Evolutionary conservation across 2,797 vertebrate species (phyloP).

Genomic region (Pyrocephalus nanus): DNA sequence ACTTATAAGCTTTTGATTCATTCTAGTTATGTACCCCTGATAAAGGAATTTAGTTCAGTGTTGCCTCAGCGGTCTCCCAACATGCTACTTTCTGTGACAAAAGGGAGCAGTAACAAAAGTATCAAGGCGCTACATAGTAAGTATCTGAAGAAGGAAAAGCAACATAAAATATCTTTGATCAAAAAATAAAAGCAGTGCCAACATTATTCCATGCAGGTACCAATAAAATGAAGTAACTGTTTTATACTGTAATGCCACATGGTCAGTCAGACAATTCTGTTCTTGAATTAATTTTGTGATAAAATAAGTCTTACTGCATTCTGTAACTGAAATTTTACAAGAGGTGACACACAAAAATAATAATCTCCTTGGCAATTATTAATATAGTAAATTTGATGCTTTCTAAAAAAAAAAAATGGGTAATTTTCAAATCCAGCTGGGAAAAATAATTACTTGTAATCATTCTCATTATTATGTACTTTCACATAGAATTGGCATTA

Average conservation of each 20-base stretch:
- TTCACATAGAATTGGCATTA: background rate
- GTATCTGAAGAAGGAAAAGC: background rate
- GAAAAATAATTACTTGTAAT: background rate
- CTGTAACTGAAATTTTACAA: background rate
- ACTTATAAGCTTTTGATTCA: background rate
- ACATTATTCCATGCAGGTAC: background rate
- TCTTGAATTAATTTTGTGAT: background rate
- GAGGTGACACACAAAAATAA: background rate
- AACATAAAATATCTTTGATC: background rate
- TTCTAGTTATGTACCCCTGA: background rate
- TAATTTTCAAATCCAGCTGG: background rate
- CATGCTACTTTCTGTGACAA: background rate
- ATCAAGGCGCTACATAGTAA: fast-evolving
- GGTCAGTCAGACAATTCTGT: background rate
- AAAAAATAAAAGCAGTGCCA: background rate
- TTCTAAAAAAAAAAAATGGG: background rate
- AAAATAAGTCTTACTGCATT: background rate
- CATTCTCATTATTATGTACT: background rate
- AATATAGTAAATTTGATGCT: background rate
- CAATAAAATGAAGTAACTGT: background rate
- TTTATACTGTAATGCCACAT: background rate
- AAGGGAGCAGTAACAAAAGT: background rate
- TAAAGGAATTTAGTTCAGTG: background rate
- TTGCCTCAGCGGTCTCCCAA: background rate
- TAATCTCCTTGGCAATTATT: background rate